Base-by-base conservation (phyloP, 2,888 invertebrate genomes). In the Hemicrepidius hirtus region DNA sequence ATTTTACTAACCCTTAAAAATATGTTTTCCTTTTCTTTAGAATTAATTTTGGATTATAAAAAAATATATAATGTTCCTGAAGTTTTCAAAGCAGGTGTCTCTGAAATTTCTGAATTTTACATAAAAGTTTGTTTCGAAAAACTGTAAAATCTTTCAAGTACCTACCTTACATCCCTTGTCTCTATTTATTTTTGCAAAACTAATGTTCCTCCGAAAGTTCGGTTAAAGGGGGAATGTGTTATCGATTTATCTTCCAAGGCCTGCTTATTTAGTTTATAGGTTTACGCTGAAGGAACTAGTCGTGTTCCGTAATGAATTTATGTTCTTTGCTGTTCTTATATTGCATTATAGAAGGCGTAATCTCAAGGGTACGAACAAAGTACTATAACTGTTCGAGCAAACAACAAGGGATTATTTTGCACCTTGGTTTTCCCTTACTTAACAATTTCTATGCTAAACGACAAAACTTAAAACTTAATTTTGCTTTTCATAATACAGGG, bases 231-330 rank as follows among this genome's bases (percentile, higher is more conserved):
- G 53, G 53, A 53, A 53, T 13, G 53, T 13, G 53, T 24, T 60
- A 69, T 69, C 55, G 69, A 69, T 69, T 69, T 69, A 50, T 64
- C 64, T 44, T 44, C 63, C 24, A 24, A 37, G 37, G 63, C 63
- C 60, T 28, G 59, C 68, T 69, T 69, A 63, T 53, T 53, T 53
- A 53, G 53, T 53, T 53, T 53, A 68, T 59, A 46, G 57, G 68
- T 59, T 68, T 68, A 68, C 59, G 57, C 35, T 59, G 59, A 68
- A 59, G 68, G 68, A 50, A 68, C 59, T 59, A 68, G 66, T 59
- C 50, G 41, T 60, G 50, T 68, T 63, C 37, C 41, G 53, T 63
- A 68, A 63, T 68, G 68, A 63, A 63, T 68, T 68, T 68, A 68
- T 62, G 62, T 68, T 62, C 68, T 62, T 68, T 68, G 60, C 59